Percentiles rank a stretch among this genome's conserved stretches.
Evolutionary conservation across 92 coral and sea anemone genomes (phyloP).

Genomic region (Phenganax stokvisi): DNA sequence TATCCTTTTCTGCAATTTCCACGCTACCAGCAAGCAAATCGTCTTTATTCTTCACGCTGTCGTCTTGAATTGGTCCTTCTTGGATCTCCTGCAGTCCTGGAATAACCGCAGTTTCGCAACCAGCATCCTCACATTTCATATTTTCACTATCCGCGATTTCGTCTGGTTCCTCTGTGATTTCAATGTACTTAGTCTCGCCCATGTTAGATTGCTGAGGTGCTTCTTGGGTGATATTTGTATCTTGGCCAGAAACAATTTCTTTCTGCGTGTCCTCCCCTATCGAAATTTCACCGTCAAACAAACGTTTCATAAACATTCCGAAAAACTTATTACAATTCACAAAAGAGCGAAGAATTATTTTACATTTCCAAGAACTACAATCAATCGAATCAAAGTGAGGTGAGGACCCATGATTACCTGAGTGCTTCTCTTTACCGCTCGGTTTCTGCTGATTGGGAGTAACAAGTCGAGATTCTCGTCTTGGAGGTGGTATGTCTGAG

Average conservation of each 20-base stretch:
- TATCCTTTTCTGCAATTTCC: neutral
- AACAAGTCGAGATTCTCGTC: neutral
- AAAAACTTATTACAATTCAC: slow-evolving; percentile 15
- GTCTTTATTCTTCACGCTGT: neutral
- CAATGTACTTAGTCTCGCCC: slow-evolving; percentile 33
- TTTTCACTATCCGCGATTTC: neutral
- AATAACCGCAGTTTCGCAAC: slow-evolving; percentile 12
- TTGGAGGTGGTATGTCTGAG: neutral
- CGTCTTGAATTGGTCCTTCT: slow-evolving; percentile 3
- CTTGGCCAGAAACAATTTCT: slow-evolving; percentile 11
- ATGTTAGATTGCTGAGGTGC: neutral
- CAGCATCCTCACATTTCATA: neutral
- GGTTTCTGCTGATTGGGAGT: neutral
- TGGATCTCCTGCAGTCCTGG: slow-evolving; percentile 39
- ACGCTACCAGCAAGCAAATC: neutral
- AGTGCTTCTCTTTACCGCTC: neutral
- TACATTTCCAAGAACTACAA: neutral
- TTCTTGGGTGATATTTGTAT: neutral
- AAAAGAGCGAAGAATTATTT: neutral
- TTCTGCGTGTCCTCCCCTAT: neutral
- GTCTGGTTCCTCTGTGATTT: slow-evolving; percentile 32
- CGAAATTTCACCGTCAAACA: neutral
- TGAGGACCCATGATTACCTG: neutral
- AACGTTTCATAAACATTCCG: slow-evolving; percentile 6
- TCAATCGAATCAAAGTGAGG: neutral